Evolutionary conservation across 2,888 invertebrate genomes (phyloP).

Genomic region (Epinotia demarniana): DNA sequence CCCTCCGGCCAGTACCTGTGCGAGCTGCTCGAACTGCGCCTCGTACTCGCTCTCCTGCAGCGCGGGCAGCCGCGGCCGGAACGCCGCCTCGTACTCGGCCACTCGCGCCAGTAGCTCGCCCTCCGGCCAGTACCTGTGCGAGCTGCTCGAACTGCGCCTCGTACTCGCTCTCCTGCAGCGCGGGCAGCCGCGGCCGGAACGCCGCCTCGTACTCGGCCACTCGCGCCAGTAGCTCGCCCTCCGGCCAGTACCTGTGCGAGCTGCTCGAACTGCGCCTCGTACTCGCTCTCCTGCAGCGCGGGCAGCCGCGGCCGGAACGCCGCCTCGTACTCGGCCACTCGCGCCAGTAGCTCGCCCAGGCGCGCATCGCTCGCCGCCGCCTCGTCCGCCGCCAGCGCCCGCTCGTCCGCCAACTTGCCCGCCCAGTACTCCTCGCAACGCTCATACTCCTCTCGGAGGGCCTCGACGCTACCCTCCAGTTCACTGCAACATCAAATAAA

Average conservation of each 20-base stretch:
- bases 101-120: constrained; percentile 60
- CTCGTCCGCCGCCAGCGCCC: constrained; percentile 89
- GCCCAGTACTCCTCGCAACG: constrained; percentile 95
- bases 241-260: constrained; percentile 45
- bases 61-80: constrained; percentile 84
- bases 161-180: constrained; percentile 87
- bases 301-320: constrained; percentile 78
- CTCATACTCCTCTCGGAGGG: constrained; percentile 91
- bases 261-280: constrained; percentile 66
- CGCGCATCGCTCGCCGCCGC: constrained; percentile 91
- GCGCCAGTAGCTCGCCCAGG: constrained; percentile 86
- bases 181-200: constrained; percentile 82
- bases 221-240: constrained; percentile 60
- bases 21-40: constrained; percentile 49
- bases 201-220: constrained; percentile 24
- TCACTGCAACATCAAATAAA: constrained; percentile 77
- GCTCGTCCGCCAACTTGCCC: constrained; percentile 90
- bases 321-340: constrained; percentile 24
- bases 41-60: constrained; percentile 88
- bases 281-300: constrained; percentile 88
- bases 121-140: constrained; percentile 45
- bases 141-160: constrained; percentile 61
- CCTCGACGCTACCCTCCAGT: constrained; percentile 89
- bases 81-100: constrained; percentile 24
- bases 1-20: constrained; percentile 46